phyloP scores from a whole-genome alignment of 1,140 invertebrate genomes.

The Paracyclopina nana region DNA sequence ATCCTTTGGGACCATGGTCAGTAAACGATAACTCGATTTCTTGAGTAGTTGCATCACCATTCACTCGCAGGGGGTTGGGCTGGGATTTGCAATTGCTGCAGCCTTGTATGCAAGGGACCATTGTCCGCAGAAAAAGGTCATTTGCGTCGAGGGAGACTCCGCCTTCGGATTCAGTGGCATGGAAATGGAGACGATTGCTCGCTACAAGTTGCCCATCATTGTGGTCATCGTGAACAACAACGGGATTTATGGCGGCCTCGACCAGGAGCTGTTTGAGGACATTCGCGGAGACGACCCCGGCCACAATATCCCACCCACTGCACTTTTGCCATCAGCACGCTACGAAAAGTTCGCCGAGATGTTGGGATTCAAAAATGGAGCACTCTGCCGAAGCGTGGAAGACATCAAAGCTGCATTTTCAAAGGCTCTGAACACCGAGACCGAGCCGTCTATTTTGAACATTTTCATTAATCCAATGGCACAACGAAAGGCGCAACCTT shows the following conservation, averaged over 20 bases:
- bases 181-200: constrained; percentile 70
- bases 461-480: constrained; percentile 68
- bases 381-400: constrained; percentile 49
- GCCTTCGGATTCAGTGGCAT: constrained; percentile 94
- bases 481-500: constrained; percentile 70
- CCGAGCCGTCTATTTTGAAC: constrained; percentile 68
- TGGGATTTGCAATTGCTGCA: constrained; percentile 78
- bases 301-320: constrained; percentile 47
- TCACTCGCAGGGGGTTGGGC: constrained; percentile 84
- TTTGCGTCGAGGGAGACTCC: constrained; percentile 77
- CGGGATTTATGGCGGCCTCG: constrained; percentile 73
- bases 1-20: constrained; percentile 92
- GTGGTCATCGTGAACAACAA: constrained; percentile 88
- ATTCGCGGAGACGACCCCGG: constrained; percentile 40
- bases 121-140: constrained; percentile 53
- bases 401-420: constrained; percentile 48
- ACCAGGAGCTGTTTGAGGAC: constrained; percentile 46
- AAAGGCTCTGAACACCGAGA: constrained; percentile 37
- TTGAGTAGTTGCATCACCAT: no score
- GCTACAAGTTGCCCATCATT: constrained; percentile 72
- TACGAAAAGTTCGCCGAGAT: constrained; percentile 79
- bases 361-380: constrained; percentile 52
- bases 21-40: no score
- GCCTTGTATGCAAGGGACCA: constrained; percentile 66
- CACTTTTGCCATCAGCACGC: constrained; percentile 46